Evolutionary conservation across 2,888 invertebrate species (phyloP).

Genomic region (Serrognathus titanus): DNA sequence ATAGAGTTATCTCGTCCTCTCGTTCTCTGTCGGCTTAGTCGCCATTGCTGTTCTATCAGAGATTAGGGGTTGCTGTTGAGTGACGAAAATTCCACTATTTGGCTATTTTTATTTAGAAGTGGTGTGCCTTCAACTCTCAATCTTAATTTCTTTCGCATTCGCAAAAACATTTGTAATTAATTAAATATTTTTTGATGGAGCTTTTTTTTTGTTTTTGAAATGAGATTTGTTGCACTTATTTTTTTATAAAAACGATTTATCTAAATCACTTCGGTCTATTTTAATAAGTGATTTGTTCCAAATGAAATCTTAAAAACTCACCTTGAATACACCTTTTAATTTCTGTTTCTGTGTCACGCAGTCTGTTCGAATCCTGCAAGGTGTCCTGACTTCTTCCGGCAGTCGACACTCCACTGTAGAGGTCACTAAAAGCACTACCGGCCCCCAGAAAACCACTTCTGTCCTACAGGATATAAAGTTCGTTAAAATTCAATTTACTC

Average conservation of each 20-base stretch:
- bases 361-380: conserved; percentile 40
- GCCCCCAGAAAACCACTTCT: conserved; percentile 67
- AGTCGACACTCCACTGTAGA: conserved; percentile 53
- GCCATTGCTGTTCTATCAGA: neutral
- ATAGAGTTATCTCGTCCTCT: neutral
- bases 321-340: conserved; percentile 42
- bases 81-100: no score
- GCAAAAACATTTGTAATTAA: no score
- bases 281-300: neutral
- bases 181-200: no score
- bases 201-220: no score
- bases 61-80: neutral
- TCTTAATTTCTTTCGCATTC: no score
- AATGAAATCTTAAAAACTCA: conserved; percentile 26
- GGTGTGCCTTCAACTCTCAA: no score
- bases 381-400: conserved; percentile 40
- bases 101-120: no score
- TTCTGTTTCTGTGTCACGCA: conserved; percentile 43
- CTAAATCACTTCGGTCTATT: neutral
- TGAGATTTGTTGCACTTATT: no score
- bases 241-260: no score
- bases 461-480: conserved; percentile 51
- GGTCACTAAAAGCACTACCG: conserved; percentile 69
- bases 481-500: neutral
- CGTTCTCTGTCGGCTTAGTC: conserved; percentile 2